Evolutionary conservation across 2,888 invertebrate species (phyloP).

Genomic region (Epistrophella euchroma): DNA sequence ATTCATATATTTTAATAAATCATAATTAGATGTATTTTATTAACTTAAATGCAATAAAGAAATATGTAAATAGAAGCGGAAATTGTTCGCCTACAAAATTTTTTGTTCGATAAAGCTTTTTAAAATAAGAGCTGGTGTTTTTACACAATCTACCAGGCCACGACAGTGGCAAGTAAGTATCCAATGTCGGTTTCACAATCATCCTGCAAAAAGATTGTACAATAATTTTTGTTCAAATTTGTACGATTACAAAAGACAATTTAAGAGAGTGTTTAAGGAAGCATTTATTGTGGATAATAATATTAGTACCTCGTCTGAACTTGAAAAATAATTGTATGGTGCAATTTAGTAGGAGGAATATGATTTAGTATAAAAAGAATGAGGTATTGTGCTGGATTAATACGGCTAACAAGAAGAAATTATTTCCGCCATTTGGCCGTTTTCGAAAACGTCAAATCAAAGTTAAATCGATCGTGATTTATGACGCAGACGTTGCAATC

Average conservation of each 20-base stretch:
- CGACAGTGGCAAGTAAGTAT: slow-evolving; percentile 87
- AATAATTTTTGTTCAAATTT: slow-evolving; percentile 38
- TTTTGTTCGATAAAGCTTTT: not conserved
- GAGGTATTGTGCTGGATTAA: too few species aligned
- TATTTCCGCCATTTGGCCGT: too few species aligned
- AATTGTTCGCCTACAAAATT: not conserved
- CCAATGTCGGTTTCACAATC: slow-evolving; percentile 87
- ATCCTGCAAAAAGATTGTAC: slow-evolving; percentile 86
- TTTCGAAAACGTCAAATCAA: too few species aligned
- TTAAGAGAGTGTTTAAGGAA: not conserved
- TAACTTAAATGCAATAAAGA: not conserved
- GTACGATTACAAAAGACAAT: not conserved
- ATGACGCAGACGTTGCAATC: too few species aligned
- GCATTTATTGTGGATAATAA: too few species aligned
- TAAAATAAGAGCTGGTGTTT: not conserved
- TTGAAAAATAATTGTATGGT: not conserved
- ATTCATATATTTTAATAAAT: slow-evolving; percentile 3
- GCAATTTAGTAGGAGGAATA: not conserved
- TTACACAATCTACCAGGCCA: slow-evolving; percentile 85
- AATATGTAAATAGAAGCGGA: slow-evolving; percentile 2
- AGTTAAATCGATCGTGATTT: too few species aligned
- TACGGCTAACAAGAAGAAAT: too few species aligned
- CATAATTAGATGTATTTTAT: not conserved
- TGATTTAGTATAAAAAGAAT: not conserved
- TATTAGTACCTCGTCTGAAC: too few species aligned